These are phyloP conservation scores for Dromaius novaehollandiae DNA, from an alignment of 2,113 vertebrate genomes.

Conservation along the genomic window DNA sequence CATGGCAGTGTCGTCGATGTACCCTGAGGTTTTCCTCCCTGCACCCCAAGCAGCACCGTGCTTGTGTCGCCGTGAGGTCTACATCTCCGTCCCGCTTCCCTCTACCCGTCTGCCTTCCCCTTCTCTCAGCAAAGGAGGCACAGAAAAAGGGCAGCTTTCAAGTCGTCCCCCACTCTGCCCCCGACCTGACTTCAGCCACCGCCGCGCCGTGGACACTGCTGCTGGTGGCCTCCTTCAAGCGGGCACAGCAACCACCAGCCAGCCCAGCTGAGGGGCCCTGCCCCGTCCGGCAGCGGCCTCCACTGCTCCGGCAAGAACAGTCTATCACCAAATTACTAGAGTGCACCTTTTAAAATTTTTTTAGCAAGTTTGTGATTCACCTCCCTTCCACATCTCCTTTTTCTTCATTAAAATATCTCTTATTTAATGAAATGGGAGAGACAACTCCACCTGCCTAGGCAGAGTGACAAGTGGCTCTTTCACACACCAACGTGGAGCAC, in stretches of 20 bases:
- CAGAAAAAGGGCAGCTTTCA: neutral
- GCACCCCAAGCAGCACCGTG: neutral
- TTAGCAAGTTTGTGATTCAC: neutral
- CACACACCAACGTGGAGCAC: neutral
- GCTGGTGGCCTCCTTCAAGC: neutral
- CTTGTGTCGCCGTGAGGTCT: neutral
- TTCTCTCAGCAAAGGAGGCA: neutral
- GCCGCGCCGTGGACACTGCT: neutral
- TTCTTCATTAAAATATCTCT: neutral
- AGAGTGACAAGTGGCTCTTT: fast-evolving
- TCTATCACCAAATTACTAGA: neutral
- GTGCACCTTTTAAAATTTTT: neutral
- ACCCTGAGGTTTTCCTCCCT: neutral
- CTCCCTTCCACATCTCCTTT: neutral
- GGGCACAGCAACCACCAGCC: neutral
- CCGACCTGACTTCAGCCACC: neutral
- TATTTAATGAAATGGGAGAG: neutral
- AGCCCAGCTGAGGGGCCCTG: neutral
- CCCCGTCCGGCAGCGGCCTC: neutral
- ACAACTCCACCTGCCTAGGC: neutral
- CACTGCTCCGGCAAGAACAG: neutral
- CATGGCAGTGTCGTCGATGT: neutral
- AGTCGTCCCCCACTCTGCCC: neutral
- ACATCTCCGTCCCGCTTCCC: neutral
- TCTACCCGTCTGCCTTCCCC: neutral